These are phyloP conservation scores for Desoria tigrina DNA, from an alignment of 2,888 invertebrate genomes.

Conservation along the genomic window DNA sequence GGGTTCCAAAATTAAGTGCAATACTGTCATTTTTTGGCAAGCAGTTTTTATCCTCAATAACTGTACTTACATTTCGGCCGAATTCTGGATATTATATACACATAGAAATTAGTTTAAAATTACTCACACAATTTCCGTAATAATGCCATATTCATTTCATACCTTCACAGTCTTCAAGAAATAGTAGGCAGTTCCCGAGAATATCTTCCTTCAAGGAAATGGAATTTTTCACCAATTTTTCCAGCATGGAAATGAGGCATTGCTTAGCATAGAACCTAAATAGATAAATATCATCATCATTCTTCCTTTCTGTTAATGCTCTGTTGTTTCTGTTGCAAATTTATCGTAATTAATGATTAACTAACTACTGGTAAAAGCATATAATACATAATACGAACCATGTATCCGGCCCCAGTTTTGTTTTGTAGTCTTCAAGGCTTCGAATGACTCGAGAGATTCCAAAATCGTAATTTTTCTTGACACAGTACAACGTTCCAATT, in stretches of 20 bases:
- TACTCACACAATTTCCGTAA: no score
- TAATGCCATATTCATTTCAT: no score
- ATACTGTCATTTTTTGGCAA: conserved; percentile 9
- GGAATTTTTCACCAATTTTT: conserved; percentile 85
- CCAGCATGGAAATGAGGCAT: conserved; percentile 86
- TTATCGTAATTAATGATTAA: not conserved
- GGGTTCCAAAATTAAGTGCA: conserved; percentile 28
- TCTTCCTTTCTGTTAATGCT: no score
- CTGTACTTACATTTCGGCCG: conserved; percentile 28
- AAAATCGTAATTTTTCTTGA: conserved; percentile 98
- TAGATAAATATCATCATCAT: not conserved
- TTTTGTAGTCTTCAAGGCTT: conserved; percentile 89
- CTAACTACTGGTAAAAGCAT: no score
- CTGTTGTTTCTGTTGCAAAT: no score
- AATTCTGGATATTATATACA: no score
- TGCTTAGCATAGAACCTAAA: conserved; percentile 82
- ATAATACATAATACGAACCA: no score
- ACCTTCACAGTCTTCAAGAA: conserved; percentile 86
- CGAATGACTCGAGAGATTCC: conserved; percentile 96
- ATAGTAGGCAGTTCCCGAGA: conserved; percentile 80
- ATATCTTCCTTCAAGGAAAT: conserved; percentile 83
- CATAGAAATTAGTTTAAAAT: no score
- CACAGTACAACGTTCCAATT: conserved; percentile 96
- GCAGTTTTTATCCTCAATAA: conserved; percentile 29
- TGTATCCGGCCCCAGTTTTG: conserved; percentile 94